phyloP scores from a whole-genome alignment of 2,797 vertebrate genomes.

The Urosaurus nigricauda region DNA sequence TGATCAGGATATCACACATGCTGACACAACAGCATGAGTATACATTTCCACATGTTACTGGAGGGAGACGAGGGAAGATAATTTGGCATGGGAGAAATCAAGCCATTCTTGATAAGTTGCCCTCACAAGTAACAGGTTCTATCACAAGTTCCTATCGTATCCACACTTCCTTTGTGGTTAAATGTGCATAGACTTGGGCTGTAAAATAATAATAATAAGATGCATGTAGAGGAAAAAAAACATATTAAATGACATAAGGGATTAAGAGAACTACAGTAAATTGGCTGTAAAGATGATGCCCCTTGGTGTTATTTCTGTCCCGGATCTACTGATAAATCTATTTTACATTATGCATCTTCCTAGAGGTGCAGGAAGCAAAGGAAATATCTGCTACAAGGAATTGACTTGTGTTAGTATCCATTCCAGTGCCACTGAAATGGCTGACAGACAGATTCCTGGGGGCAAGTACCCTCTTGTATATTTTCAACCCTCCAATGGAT shows the following conservation, averaged over 20 bases:
- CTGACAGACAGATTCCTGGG: not conserved
- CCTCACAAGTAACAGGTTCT: not conserved
- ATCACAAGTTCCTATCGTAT: not conserved
- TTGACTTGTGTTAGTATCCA: not conserved
- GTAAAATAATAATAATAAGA: not conserved
- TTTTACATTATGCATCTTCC: not conserved
- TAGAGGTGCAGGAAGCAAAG: not conserved
- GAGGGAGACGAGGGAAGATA: not conserved
- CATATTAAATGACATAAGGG: not conserved
- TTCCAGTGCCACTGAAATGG: not conserved
- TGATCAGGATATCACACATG: not conserved
- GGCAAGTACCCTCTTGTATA: not conserved
- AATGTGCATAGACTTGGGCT: not conserved
- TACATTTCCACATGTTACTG: not conserved
- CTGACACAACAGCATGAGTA: too few relatives aligned
- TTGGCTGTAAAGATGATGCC: not conserved
- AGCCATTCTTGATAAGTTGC: not conserved
- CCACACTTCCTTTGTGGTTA: not conserved
- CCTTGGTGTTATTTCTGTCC: not conserved
- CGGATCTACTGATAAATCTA: not conserved
- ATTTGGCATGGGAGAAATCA: not conserved
- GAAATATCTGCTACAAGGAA: not conserved
- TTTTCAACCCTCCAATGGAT: not conserved
- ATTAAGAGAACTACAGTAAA: conserved; percentile 12
- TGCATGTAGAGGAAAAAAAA: not conserved